Base-by-base conservation (phyloP, 1,140 invertebrate genomes). In the Brachionus calyciflorus region DNA sequence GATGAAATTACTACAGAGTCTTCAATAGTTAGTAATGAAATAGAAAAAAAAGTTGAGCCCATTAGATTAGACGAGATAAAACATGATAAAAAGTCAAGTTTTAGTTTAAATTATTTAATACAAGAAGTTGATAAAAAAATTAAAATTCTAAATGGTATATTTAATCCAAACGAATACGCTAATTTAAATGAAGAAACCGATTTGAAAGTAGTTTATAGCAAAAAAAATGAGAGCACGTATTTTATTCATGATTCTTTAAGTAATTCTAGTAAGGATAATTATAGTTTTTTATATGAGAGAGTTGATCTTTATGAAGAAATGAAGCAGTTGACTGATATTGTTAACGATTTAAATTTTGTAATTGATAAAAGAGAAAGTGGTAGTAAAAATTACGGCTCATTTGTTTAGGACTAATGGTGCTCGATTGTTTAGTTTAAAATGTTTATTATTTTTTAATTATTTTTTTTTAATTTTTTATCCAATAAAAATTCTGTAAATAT, bases 111-210 rank as follows among this genome's bases (percentile, higher is more conserved):
- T 60, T 6, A 60, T 6, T 60, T 65, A 19, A 65, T 65, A 30
- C 19, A 44, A 65, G 60, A 65, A 12, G 40, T 65, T 24, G 60
- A 65, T 41, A 65, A 65, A 65, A 65, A 65, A 44, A 26, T 65
- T 1, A 65, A 65, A 65, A 21, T 44, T 41, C 19, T 65, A 37
- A 65, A 65, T 65, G 24, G 19, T 21, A 44, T 65, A 26, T 65
- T 65, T 44, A 46, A 24, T 14, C 21, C 37, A 26, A 65, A 65
- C 44, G 60, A 65, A 26, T 65, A 65, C 24, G 21, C 3, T 3
- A 65, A 65, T 44, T 37, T 65, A 44, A 44, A 14, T 14, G 37
- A 65, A 21, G 37, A 65, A 7, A 24, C 7, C 12, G 26, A n/a
- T n/a, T n/a, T 63, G 33, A 24, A 44, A 14, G 19, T 26, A 44